Evolutionary conservation across 23 tunicate species (phyloP).

Genomic region (Botrylloides violaceus): DNA sequence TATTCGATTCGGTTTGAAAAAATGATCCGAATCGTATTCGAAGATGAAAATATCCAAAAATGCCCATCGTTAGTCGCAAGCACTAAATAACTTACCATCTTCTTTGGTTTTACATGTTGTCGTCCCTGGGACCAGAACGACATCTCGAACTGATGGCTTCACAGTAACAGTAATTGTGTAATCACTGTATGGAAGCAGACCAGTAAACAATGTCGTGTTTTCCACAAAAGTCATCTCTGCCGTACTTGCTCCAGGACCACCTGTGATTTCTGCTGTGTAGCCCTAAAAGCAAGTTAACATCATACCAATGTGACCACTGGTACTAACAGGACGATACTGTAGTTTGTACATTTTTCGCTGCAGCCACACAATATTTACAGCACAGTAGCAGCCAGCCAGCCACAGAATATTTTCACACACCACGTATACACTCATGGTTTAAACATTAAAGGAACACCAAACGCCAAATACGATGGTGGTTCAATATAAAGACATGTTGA

Average conservation of each 20-base stretch:
- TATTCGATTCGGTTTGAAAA: neutral
- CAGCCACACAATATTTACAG: too few relatives aligned
- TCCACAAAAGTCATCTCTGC: neutral
- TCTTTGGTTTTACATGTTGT: neutral
- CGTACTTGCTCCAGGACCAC: neutral
- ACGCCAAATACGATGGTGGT: too few relatives aligned
- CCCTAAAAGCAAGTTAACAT: constrained; percentile 6
- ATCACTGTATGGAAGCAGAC: neutral
- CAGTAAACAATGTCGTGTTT: neutral
- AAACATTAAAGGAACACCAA: too few relatives aligned
- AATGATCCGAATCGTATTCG: neutral
- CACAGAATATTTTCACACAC: too few relatives aligned
- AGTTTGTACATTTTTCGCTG: too few relatives aligned
- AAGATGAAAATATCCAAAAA: neutral
- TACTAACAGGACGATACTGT: too few relatives aligned
- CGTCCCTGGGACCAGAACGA: neutral
- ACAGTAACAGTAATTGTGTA: constrained; percentile 18
- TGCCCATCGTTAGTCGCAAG: neutral
- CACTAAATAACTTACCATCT: neutral
- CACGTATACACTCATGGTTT: too few relatives aligned
- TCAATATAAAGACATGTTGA: too few relatives aligned
- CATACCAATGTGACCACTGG: neutral
- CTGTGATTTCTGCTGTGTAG: neutral
- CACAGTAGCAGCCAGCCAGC: too few relatives aligned
- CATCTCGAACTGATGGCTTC: neutral